These are phyloP conservation scores for Hypomecis atomaria DNA, from an alignment of 2,888 invertebrate genomes.

Conservation along the genomic window DNA sequence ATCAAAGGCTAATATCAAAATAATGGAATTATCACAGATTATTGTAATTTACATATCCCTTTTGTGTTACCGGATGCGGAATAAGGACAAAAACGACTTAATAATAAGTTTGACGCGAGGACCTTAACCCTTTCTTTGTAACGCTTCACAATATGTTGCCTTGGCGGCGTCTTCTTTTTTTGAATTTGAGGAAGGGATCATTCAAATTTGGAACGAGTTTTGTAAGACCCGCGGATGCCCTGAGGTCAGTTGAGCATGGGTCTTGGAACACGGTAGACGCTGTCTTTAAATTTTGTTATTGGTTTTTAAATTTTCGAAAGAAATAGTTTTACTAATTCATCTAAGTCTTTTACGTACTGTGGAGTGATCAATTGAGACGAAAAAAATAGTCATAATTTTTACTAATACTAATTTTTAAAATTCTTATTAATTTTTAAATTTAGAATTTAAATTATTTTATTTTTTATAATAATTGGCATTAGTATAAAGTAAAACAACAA, in stretches of 20 bases:
- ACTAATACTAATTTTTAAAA: background rate
- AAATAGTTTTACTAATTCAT: no score
- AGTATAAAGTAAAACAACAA: background rate
- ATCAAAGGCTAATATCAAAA: slow-evolving; percentile 75
- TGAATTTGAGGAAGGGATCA: slow-evolving; percentile 74
- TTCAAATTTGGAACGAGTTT: slow-evolving; percentile 81
- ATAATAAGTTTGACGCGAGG: slow-evolving; percentile 79
- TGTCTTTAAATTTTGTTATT: slow-evolving; percentile 21
- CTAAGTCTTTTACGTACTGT: background rate
- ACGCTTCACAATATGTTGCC: slow-evolving; percentile 80
- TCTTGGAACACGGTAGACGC: slow-evolving; percentile 69
- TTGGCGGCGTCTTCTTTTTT: slow-evolving; percentile 67
- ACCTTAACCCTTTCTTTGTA: slow-evolving; percentile 79
- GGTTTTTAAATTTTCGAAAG: background rate
- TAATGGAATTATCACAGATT: slow-evolving; percentile 84
- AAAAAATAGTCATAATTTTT: background rate
- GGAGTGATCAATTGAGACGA: background rate
- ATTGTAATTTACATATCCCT: slow-evolving; percentile 82
- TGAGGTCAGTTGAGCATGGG: slow-evolving; percentile 77
- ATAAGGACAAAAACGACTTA: slow-evolving; percentile 83
- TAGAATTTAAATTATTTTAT: background rate
- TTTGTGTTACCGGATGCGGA: slow-evolving; percentile 78
- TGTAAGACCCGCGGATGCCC: slow-evolving; percentile 58
- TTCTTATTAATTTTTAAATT: background rate
- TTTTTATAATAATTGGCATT: background rate